Conservation (phyloP, 1,140 invertebrate species). For the Bombus consobrinus region DNA sequence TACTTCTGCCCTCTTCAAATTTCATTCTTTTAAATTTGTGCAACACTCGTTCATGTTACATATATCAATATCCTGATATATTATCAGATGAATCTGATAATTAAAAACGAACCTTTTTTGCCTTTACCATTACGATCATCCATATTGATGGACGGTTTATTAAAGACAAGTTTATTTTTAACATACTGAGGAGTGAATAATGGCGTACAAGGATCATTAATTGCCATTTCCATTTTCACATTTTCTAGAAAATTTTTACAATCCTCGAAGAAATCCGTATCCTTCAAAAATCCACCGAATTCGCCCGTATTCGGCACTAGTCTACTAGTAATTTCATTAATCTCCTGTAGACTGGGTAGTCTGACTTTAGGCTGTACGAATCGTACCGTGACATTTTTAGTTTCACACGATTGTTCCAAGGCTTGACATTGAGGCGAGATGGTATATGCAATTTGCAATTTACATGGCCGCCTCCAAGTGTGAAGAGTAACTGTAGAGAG, state of each 20-base stretch:
- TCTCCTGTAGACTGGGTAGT: constrained; percentile 56
- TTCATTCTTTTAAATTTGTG: constrained; percentile 36
- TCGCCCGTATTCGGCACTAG: constrained; percentile 53
- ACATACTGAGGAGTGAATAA: not conserved
- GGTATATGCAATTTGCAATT: constrained; percentile 69
- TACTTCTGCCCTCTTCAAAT: not conserved
- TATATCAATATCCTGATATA: constrained; percentile 48
- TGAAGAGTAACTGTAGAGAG: constrained; percentile 22
- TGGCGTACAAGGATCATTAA: not conserved
- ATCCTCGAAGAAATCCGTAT: constrained; percentile 44
- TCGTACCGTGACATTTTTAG: not conserved
- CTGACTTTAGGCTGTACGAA: constrained; percentile 14
- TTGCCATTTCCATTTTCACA: constrained; percentile 25
- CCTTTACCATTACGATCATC: not conserved
- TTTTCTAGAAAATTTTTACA: constrained; percentile 42
- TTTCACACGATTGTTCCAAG: not conserved
- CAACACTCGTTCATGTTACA: not conserved
- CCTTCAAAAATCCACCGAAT: constrained; percentile 56
- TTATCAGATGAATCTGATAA: constrained; percentile 62
- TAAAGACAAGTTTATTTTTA: constrained; percentile 45
- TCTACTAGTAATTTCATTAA: constrained; percentile 42
- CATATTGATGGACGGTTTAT: not conserved
- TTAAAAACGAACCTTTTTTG: constrained; percentile 38
- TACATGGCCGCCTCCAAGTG: constrained; percentile 60
- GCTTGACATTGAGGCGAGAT: not conserved